Evolutionary conservation across 2,113 vertebrate species (phyloP).

Genomic region (Sapajus apella): DNA sequence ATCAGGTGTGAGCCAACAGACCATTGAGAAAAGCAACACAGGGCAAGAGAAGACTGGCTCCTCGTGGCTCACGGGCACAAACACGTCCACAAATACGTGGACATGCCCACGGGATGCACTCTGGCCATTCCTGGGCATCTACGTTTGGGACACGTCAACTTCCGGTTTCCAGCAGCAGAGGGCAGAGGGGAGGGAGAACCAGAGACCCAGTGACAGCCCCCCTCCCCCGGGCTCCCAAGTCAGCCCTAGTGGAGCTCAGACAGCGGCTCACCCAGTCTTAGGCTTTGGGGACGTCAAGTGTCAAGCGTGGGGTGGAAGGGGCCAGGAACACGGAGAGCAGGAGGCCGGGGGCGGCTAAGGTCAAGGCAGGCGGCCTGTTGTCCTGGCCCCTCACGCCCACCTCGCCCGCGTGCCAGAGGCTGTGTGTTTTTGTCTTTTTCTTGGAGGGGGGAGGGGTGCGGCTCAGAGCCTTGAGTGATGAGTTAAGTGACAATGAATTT

Average conservation of each 20-base stretch:
- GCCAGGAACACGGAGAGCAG: not conserved
- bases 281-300: not conserved
- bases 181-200: too few relatives aligned
- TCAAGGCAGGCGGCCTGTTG: conserved; percentile 50
- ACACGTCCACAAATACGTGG: not conserved
- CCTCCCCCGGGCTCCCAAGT: not conserved
- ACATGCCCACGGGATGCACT: not conserved
- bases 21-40: not conserved
- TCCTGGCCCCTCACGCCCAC: conserved; percentile 71
- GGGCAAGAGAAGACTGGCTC: not conserved
- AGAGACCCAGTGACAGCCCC: not conserved
- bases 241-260: not conserved
- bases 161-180: not conserved
- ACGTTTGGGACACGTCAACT: not conserved
- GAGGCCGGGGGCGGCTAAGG: conserved; percentile 44
- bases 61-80: not conserved
- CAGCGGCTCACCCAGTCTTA: not conserved
- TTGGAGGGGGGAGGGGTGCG: not conserved
- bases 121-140: fast-evolving
- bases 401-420: conserved; percentile 27
- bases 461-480: conserved; percentile 34
- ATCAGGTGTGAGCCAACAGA: not conserved
- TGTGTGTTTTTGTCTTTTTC: conserved; percentile 66
- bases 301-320: not conserved
- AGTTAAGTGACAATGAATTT: conserved; percentile 78